Conservation (phyloP, 2,797 vertebrate genomes). For the Buphagus erythrorhynchus region DNA sequence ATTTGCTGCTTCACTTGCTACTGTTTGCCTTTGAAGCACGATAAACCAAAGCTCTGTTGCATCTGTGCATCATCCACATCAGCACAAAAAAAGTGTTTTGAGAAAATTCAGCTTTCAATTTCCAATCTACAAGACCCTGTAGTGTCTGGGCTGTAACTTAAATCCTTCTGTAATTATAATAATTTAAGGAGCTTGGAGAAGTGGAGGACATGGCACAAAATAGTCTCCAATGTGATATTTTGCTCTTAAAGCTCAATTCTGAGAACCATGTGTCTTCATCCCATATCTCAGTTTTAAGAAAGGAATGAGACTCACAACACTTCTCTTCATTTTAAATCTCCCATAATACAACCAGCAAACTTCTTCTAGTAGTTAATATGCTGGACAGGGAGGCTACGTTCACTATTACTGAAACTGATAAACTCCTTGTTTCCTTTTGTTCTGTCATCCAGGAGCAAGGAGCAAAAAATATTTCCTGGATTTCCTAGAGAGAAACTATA, state of each 20-base stretch:
- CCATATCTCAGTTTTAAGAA: background rate
- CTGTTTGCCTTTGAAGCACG: conserved; percentile 29
- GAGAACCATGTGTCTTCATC: background rate
- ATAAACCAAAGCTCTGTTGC: background rate
- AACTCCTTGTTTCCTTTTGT: background rate
- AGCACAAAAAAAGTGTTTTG: background rate
- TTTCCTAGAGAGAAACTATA: background rate
- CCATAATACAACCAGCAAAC: background rate
- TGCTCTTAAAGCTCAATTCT: background rate
- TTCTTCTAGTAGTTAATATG: background rate
- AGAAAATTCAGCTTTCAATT: background rate
- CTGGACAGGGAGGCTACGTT: background rate
- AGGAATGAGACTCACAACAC: background rate
- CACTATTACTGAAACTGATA: background rate
- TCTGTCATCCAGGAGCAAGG: background rate
- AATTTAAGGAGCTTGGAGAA: background rate
- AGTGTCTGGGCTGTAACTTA: background rate
- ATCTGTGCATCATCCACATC: background rate
- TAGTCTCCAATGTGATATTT: background rate
- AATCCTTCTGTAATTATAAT: background rate
- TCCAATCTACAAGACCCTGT: background rate
- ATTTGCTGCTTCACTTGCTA: background rate
- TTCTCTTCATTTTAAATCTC: background rate
- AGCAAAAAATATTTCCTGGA: background rate
- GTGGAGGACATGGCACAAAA: background rate